Evolutionary conservation across 2,113 vertebrate genomes (phyloP).

Genomic region (Agapornis roseicollis): DNA sequence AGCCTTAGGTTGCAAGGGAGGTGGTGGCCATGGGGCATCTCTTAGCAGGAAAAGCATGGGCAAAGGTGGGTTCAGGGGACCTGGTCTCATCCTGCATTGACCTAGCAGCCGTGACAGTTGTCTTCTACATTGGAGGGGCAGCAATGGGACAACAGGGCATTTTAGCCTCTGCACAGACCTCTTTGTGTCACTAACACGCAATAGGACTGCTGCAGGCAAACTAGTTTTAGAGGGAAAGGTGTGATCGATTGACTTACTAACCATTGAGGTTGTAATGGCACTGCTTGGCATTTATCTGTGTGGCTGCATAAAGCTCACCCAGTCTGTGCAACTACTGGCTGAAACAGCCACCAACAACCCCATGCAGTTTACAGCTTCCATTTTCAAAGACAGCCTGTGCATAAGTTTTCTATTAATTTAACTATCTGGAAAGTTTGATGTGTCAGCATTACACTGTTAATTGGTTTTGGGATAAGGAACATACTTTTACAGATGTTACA

Average conservation of each 20-base stretch:
- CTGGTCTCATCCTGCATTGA: background rate
- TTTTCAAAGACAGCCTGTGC: background rate
- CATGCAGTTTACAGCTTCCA: fast-evolving
- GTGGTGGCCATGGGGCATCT: background rate
- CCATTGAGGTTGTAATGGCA: background rate
- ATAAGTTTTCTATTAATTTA: background rate
- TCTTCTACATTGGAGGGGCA: background rate
- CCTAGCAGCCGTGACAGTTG: fast-evolving
- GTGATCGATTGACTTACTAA: background rate
- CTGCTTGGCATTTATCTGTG: background rate
- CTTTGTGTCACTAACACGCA: background rate
- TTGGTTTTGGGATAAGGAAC: background rate
- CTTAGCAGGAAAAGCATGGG: fast-evolving
- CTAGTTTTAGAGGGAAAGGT: background rate
- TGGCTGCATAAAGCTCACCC: fast-evolving
- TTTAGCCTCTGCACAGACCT: background rate
- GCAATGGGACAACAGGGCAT: background rate
- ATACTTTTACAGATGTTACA: background rate
- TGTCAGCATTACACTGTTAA: background rate
- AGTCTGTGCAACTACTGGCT: background rate
- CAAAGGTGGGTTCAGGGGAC: background rate
- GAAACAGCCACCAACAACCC: too few relatives aligned
- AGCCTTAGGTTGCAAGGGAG: background rate
- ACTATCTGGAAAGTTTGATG: background rate
- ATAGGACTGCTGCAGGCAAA: background rate